phyloP scores from a whole-genome alignment of 1,140 invertebrate species.

The Danaus melanippus region DNA sequence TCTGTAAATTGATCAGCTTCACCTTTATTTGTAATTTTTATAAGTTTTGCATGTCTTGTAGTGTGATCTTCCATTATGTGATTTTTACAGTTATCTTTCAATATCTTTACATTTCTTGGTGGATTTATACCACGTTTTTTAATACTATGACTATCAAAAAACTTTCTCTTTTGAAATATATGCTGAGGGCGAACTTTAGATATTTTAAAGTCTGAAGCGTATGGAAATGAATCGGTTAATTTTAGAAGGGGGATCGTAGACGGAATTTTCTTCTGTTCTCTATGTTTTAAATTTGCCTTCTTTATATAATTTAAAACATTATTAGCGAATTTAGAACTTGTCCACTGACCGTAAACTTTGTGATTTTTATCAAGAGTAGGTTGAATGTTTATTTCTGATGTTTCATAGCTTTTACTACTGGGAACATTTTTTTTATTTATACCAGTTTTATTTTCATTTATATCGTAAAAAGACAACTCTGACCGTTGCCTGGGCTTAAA shows the following conservation, averaged over 20 bases:
- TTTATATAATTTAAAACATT: constrained; percentile 57
- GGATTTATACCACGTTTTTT: constrained; percentile 35
- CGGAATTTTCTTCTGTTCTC: constrained; percentile 35
- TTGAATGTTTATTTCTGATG: constrained; percentile 36
- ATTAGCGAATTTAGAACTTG: constrained; percentile 49
- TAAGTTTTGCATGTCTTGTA: constrained; percentile 28
- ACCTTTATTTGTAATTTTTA: constrained; percentile 41
- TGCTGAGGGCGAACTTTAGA: constrained; percentile 34
- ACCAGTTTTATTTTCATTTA: constrained; percentile 14
- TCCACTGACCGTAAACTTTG: constrained; percentile 53
- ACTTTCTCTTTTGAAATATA: constrained; percentile 37
- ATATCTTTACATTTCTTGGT: constrained; percentile 52
- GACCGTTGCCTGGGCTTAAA: constrained; percentile 11
- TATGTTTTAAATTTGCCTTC: constrained; percentile 40
- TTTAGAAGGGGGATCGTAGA: constrained; percentile 43
- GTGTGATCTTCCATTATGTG: constrained; percentile 39
- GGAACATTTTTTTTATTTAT: constrained; percentile 1
- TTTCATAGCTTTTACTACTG: constrained; percentile 18
- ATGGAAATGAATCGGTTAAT: constrained; percentile 51
- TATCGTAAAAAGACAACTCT: constrained; percentile 19
- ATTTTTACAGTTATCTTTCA: constrained; percentile 44
- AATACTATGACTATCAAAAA: constrained; percentile 27
- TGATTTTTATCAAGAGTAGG: constrained; percentile 30
- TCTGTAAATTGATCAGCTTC: constrained; percentile 19
- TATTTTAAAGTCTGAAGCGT: constrained; percentile 45